phyloP scores from a whole-genome alignment of 1,140 invertebrate genomes.

The Procambarus clarkii region DNA sequence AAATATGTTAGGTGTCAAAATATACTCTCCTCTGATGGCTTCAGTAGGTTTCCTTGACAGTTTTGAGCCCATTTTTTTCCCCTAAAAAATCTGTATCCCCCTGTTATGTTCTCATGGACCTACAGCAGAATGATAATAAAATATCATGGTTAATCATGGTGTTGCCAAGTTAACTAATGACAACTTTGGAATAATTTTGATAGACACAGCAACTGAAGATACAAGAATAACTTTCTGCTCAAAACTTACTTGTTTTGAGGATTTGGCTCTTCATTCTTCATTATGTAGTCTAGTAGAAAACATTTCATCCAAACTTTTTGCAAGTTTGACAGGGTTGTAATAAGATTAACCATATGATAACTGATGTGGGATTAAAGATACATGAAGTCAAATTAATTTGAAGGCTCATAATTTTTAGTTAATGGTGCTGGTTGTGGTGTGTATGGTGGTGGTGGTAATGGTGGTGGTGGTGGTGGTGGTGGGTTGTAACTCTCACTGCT shows the following conservation, averaged over 20 bases:
- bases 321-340: too few species aligned
- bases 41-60: not conserved
- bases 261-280: too few species aligned
- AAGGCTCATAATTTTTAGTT: not conserved
- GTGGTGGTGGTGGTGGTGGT: constrained; percentile 32
- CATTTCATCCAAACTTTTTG: too few species aligned
- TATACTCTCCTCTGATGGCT: not conserved
- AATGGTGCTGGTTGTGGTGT: constrained; percentile 2
- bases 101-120: not conserved
- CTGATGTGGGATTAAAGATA: too few species aligned
- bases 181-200: too few species aligned
- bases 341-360: too few species aligned
- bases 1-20: not conserved
- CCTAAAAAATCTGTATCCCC: not conserved
- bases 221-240: too few species aligned
- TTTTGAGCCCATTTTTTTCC: not conserved
- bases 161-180: too few species aligned
- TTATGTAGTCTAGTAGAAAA: too few species aligned
- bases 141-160: not conserved
- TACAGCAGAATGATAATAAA: not conserved
- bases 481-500: constrained; percentile 9
- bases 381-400: not conserved
- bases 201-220: too few species aligned
- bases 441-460: constrained; percentile 17
- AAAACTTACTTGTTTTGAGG: too few species aligned